These are phyloP conservation scores for Drosophila virilis DNA, from an alignment of 1,140 invertebrate genomes.

Conservation along the genomic window DNA sequence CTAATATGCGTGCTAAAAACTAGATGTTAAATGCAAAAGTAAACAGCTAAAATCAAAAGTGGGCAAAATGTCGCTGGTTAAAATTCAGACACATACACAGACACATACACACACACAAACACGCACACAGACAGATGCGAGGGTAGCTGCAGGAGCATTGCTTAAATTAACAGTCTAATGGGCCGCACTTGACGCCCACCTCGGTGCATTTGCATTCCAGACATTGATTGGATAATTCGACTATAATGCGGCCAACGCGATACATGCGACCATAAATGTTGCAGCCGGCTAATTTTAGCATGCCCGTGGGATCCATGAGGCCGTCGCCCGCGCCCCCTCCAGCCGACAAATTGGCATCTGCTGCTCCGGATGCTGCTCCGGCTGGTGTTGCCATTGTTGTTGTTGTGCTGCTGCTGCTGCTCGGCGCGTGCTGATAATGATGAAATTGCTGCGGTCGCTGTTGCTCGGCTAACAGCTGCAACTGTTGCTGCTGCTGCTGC, in stretches of 20 bases:
- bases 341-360: conserved; percentile 10
- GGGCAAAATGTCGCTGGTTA: neutral
- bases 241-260: conserved; percentile 92
- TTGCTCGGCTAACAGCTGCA: conserved; percentile 34
- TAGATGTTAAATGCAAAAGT: conserved; percentile 28
- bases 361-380: conserved; percentile 7
- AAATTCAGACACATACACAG: conserved; percentile 5
- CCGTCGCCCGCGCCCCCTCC: conserved; percentile 14
- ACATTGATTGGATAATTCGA: conserved; percentile 92
- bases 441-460: conserved; percentile 69
- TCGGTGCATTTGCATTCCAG: conserved; percentile 94
- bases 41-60: conserved; percentile 1
- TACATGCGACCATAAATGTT: conserved; percentile 97
- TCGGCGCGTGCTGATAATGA: conserved; percentile 69
- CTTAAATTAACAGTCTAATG: conserved; percentile 87
- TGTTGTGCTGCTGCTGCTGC: conserved; percentile 41
- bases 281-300: conserved; percentile 93
- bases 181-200: conserved; percentile 92
- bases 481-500: conserved; percentile 59
- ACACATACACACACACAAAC: neutral
- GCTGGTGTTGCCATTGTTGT: conserved; percentile 25
- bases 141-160: conserved; percentile 4
- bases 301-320: conserved; percentile 76
- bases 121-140: conserved; percentile 13
- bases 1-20: neutral